A percentile compares a stretch with the other conserved stretches of the same genome.
Conservation (phyloP, 2,113 vertebrate genomes). For the Polyodon spathula region DNA sequence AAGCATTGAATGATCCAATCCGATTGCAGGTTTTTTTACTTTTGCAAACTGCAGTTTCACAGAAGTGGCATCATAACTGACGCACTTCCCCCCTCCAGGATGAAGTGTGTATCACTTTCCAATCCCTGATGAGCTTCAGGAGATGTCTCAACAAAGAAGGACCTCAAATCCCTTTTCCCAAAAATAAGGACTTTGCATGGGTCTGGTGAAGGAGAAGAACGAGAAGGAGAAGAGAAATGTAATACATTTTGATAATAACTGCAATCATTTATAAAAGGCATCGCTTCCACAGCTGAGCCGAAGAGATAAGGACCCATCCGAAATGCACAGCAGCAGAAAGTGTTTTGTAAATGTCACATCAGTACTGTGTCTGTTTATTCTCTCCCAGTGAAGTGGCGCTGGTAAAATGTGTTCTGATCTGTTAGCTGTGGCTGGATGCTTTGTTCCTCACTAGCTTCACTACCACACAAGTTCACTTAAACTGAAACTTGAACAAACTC, state of each 20-base stretch:
- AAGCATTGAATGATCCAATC: no score
- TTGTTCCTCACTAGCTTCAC: no score
- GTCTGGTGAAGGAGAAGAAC: not conserved
- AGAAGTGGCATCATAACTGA: no score
- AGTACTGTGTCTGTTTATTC: not conserved
- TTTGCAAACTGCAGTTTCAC: no score
- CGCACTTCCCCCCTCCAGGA: no score
- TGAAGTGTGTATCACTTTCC: no score
- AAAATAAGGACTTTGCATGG: no score
- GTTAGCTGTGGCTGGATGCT: not conserved
- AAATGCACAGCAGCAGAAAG: constrained; percentile 6
- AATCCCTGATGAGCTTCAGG: constrained; percentile 8
- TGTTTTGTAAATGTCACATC: not conserved
- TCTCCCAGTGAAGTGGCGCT: not conserved
- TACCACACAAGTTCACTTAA: no score
- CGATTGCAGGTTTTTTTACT: no score
- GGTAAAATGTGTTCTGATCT: not conserved
- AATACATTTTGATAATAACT: constrained; percentile 1
- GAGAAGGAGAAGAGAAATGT: not conserved
- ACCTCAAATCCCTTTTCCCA: not conserved
- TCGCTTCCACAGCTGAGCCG: constrained; percentile 8
- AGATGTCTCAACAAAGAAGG: constrained; percentile 3
- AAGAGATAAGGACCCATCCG: constrained; percentile 10
- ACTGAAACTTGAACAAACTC: no score
- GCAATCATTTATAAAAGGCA: not conserved